Evolutionary conservation across 2,797 vertebrate species (phyloP), one percentile per base, ranked within the genome.

Genomic region (Microctenopoma stevenorrisi): DNA sequence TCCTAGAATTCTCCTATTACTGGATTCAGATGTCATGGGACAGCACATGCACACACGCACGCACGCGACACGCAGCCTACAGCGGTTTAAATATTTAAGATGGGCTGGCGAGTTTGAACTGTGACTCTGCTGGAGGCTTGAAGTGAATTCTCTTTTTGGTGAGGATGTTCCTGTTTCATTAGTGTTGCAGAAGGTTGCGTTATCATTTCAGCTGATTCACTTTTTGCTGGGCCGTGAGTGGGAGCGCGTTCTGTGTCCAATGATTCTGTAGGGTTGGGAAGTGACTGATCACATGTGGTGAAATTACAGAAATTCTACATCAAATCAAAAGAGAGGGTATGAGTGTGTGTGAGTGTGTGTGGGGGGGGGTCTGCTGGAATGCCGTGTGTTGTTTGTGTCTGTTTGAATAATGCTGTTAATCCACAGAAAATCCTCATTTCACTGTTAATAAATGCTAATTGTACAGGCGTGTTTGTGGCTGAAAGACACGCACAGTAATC

Each of bases 211-310:
- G 35, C 48, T 28, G 47, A 38, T 71, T 68, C 50, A 13, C 22
- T 65, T 0, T 13, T 61, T n/a, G 68, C 54, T 4, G n/a, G 28
- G 40, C 11, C 62, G 35, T 18, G 15, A 73, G 76, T 87, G 89
- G 91, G 85, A 86, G 81, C 91, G 89, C 92, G 3, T 28, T 63
- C 26, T 91, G 81, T 89, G 89, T 88, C 3, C 30, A 35, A 5
- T 37, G 1, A 2, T 46, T 57, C 10, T 58, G 38, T 46, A 46
- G 16, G 8, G 2, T 50, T 42, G 8, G 1, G 7, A 47, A 58
- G 61, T 48, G 44, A 53, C 46, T 11, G 53, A 73, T 61, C 44
- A 37, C 47, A 67, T 43, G 33, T 47, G 10, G 49, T 18, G 43
- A 37, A 60, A 59, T 63, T 37, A 37, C 37, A 37, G 10, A 3